These are phyloP conservation scores for Carcina quercana DNA, from an alignment of 2,888 invertebrate species.

Conservation along the genomic window DNA sequence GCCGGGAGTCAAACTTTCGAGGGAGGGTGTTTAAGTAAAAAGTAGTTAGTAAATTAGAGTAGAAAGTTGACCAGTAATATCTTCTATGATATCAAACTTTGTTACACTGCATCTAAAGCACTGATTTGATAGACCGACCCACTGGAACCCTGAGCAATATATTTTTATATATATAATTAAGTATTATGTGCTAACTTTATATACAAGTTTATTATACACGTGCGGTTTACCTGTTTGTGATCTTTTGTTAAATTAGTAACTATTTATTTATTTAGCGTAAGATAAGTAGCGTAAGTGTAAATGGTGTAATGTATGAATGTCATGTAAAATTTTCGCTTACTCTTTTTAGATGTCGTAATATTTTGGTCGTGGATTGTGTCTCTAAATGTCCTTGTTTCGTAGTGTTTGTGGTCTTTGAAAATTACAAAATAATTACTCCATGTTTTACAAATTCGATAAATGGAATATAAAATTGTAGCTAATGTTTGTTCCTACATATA, in stretches of 20 bases:
- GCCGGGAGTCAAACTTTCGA: no score
- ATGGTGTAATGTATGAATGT: conserved; percentile 42
- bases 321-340: conserved; percentile 57
- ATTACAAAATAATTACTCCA: conserved; percentile 32
- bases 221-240: conserved; percentile 57
- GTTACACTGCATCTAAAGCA: no score
- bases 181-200: conserved; percentile 53
- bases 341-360: conserved; percentile 60
- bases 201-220: conserved; percentile 51
- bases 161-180: conserved; percentile 68
- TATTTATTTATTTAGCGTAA: conserved; percentile 49
- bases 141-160: conserved; percentile 70
- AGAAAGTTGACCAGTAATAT: no score
- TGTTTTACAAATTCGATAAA: conserved; percentile 20
- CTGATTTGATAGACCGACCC: conserved; percentile 28
- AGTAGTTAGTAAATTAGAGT: no score
- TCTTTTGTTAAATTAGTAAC: conserved; percentile 47
- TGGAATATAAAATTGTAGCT: conserved; percentile 27
- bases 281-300: conserved; percentile 31
- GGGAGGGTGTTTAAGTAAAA: no score
- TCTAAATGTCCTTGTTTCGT: conserved; percentile 46
- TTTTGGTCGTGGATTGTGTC: conserved; percentile 52
- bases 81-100: no score
- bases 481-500: conserved; percentile 28
- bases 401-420: conserved; percentile 55